Evolutionary conservation across 2,888 invertebrate species (phyloP).

Genomic region (Apamea sordens): DNA sequence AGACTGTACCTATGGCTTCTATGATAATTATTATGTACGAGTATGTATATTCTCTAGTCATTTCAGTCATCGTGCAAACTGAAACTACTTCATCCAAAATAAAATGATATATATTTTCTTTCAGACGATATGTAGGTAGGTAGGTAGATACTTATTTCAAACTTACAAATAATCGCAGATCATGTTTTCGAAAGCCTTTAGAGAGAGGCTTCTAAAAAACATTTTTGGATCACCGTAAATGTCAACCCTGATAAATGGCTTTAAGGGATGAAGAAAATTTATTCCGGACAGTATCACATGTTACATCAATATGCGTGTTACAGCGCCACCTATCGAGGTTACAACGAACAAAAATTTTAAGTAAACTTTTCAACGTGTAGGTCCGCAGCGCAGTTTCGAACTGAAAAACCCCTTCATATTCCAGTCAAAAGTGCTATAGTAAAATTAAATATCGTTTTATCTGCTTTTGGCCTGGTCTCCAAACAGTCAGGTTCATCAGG

Average conservation of each 20-base stretch:
- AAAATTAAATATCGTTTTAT: no score
- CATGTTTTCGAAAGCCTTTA: neutral
- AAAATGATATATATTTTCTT: neutral
- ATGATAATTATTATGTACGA: no score
- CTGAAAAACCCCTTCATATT: neutral
- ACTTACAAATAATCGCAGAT: neutral
- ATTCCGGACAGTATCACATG: neutral
- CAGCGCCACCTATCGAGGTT: slow-evolving; percentile 12
- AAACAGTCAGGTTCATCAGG: no score
- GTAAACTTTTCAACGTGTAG: neutral
- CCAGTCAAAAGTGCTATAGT: neutral
- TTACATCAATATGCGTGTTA: neutral
- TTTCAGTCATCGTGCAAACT: no score
- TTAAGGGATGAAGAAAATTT: neutral
- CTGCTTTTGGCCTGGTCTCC: neutral
- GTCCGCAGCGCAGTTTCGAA: neutral
- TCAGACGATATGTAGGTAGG: neutral
- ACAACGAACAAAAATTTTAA: neutral
- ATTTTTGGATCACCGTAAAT: neutral
- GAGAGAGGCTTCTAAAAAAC: neutral
- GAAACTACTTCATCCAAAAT: neutral
- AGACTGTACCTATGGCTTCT: no score
- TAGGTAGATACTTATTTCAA: neutral
- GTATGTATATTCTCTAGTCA: no score
- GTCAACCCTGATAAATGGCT: neutral